Evolutionary conservation across 2,888 invertebrate species (phyloP), one percentile per base, ranked within the genome.

Genomic region (Iphiclides podalirius): DNA sequence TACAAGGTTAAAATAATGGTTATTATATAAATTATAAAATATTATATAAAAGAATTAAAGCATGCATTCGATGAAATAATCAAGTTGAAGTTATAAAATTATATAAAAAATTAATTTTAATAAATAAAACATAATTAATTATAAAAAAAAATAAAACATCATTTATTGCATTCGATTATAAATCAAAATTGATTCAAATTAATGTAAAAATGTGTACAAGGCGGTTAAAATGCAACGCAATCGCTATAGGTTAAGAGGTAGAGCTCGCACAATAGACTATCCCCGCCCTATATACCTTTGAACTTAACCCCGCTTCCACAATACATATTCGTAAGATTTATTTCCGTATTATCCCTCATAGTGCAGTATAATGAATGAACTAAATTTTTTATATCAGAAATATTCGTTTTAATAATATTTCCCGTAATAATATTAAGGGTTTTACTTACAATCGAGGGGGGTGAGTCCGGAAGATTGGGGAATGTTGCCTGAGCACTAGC

Each of bases 261-360:
- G 1, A 2, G 11, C 63, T 51, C 59, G 63, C 69, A 36, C 28
- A 41, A 28, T 17, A 34, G 34, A 8, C 70, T 69, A 63, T 74
- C 76, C 70, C 74, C 76, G 74, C 78, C 78, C 78, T 68, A 75
- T 65, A 78, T 67, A 70, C 63, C 65, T 59, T 67, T 57, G 61
- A 67, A 72, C 64, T 69, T 70, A 64, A 67, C 70, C 63, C 64
- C 53, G 55, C 67, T 65, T 58, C 66, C 66, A 49, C 69, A 68
- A 70, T 61, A 68, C 60, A 28, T 28, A 31, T 11, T 31, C 11
- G 67, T 41, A 34, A 16, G 31, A 38, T 33, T 28, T 45, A 39
- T 26, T 12, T 17, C 26, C 16, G 33, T 67, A 62, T 15, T 14
- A 63, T 62, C 54, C 59, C 62, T 60, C 49, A 52, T 57, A 16